Evolutionary conservation across 2,113 vertebrate species (phyloP), one percentile per base, ranked within the genome.

Genomic region (Ptychochromis oligacanthus): DNA sequence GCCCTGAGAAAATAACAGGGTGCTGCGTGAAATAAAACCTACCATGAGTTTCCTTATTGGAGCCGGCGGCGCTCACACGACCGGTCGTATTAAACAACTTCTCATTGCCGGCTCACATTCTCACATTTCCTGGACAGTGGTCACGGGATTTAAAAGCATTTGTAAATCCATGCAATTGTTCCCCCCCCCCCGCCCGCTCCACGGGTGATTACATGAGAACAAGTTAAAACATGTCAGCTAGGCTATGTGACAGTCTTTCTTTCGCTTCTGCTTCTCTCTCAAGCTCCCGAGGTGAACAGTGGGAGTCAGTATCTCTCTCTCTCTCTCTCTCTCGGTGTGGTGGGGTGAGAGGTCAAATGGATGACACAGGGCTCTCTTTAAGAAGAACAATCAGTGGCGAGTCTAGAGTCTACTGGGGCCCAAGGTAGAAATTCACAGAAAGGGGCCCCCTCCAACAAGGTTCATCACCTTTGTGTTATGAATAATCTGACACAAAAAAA

Each of bases 1-100:
- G 12, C 10, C 20, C 26, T 20, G 14, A 36, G 14, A 58, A 14
- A 11, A 75, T 49, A 15, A 17, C 10, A 14, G 56, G n/a, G 11
- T 34, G 24, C 26, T 72, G 26, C 7, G 55, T 20, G 8, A 26
- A 61, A 74, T 58, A 18, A 20, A 67, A 78, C 93, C 54, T 91
- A 94, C 93, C 93, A 88, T 88, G 82, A 89, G 85, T 88, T 91
- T 87, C 64, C n/a, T 61, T 65, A 62, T 52, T 57, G 60, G 52
- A 79, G 77, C 78, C 88, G 43, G 80, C 72, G 14, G 75, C 70
- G 84, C 87, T 91, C 83, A 84, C 82, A 22, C 87, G 65, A 84
- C 74, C 83, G 79, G 26, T 72, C 83, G 84, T 70, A 86, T 87
- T 59, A 77, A 76, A 75, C 57, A 82, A 89, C 84, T 90, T 90